Conservation (phyloP, 2,888 invertebrate genomes). For the Folsomia candida region DNA sequence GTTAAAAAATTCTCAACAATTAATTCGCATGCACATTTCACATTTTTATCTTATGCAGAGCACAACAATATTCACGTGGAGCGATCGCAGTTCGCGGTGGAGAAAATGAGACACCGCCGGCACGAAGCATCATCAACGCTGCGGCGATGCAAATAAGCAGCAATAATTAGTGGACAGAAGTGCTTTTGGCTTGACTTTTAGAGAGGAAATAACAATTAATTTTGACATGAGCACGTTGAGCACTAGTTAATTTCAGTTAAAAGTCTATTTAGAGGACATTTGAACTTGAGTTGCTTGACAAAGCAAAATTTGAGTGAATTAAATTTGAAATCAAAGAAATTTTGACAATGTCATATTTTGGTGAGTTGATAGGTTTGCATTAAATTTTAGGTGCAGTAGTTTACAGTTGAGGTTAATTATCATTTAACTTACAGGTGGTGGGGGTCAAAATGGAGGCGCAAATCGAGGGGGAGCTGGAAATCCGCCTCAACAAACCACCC, state of each 20-base stretch:
- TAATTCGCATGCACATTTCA: no score
- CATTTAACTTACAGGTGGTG: not conserved
- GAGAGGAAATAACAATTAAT: not conserved
- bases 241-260: not conserved
- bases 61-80: no score
- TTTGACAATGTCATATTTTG: not conserved
- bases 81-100: no score
- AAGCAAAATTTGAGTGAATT: no score
- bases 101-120: no score
- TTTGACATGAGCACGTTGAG: not conserved
- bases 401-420: not conserved
- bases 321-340: not conserved
- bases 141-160: no score
- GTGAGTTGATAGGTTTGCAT: not conserved
- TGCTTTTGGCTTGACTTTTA: no score
- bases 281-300: no score
- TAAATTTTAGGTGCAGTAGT: not conserved
- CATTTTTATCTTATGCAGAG: no score
- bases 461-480: not conserved
- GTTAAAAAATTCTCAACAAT: no score
- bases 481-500: not conserved
- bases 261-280: not conserved
- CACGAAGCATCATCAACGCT: no score
- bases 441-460: not conserved
- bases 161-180: no score